phyloP scores from a whole-genome alignment of 92 coral and sea anemone genomes.

The Epizoanthus ramosus region DNA sequence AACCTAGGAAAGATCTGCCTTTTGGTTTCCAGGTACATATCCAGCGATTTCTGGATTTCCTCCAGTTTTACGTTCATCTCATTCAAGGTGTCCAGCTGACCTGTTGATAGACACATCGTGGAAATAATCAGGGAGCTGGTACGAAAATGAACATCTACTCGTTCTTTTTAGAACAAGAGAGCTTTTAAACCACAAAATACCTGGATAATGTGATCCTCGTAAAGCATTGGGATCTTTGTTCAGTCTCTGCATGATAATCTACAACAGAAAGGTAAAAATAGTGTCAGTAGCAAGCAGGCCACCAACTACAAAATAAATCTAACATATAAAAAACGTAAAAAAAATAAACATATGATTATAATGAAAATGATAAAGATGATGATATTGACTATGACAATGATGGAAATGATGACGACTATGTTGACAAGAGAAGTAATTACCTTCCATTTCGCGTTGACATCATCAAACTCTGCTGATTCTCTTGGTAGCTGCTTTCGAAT shows the following conservation, averaged over 20 bases:
- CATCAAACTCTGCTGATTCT: conserved; percentile 99
- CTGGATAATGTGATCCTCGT: conserved; percentile 91
- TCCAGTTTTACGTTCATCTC: conserved; percentile 98
- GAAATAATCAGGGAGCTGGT: too few relatives aligned
- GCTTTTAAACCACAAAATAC: conserved; percentile 39
- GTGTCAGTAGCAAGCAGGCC: too few relatives aligned
- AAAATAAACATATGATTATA: not conserved
- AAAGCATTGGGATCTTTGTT: conserved; percentile 94
- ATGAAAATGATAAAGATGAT: not conserved
- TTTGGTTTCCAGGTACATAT: conserved; percentile 98
- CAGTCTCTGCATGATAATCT: conserved; percentile 97
- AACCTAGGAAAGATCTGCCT: conserved; percentile 98
- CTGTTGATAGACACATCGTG: conserved; percentile 36
- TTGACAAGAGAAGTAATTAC: conserved; percentile 37
- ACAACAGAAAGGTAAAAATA: not conserved
- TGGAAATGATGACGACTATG: not conserved
- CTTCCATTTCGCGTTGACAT: conserved; percentile 98
- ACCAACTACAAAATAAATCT: too few relatives aligned
- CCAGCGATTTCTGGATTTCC: conserved; percentile 97
- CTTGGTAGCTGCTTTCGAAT: conserved; percentile 97
- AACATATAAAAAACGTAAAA: not conserved
- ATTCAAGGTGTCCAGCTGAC: conserved; percentile 89
- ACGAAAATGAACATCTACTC: not conserved
- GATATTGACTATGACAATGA: too few relatives aligned
- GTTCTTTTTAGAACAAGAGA: not conserved